Evolutionary conservation across 1,140 invertebrate species (phyloP).

Genomic region (Bombus waltoni): DNA sequence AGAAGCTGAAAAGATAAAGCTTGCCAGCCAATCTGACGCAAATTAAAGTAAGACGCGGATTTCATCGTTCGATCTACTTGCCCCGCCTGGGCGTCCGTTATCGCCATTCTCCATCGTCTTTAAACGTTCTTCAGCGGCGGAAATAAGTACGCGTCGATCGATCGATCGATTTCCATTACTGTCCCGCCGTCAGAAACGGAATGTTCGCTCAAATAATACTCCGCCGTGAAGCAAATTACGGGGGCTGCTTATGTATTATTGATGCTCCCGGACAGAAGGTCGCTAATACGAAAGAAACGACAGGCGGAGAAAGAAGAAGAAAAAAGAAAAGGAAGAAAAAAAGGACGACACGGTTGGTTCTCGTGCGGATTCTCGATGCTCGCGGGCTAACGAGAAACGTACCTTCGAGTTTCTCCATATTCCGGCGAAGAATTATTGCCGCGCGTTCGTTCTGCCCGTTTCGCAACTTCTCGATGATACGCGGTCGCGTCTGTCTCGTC

Average conservation of each 20-base stretch:
- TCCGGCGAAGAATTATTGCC: neutral
- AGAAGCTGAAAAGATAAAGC: neutral
- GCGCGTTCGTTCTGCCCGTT: neutral
- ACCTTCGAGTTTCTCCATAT: neutral
- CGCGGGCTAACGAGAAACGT: conserved; percentile 5
- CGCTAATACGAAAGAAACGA: neutral
- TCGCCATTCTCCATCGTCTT: neutral
- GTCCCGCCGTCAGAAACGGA: neutral
- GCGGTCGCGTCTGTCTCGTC: neutral
- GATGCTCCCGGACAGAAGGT: conserved; percentile 1
- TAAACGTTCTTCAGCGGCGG: neutral
- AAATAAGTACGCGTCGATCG: neutral
- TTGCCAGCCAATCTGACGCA: neutral
- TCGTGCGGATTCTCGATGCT: neutral
- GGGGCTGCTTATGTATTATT: conserved; percentile 17
- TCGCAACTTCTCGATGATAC: conserved; percentile 11
- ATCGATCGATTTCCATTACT: conserved; percentile 20
- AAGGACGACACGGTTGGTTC: too few relatives aligned
- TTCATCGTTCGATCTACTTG: neutral
- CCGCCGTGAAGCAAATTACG: neutral
- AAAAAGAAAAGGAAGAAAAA: too few relatives aligned
- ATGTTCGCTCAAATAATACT: neutral
- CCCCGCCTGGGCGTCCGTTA: neutral
- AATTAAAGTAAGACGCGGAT: neutral
- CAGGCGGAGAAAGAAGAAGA: too few relatives aligned